Base-by-base conservation (phyloP, 2,113 vertebrate genomes). In the Stomatorhinus ivindoensis region DNA sequence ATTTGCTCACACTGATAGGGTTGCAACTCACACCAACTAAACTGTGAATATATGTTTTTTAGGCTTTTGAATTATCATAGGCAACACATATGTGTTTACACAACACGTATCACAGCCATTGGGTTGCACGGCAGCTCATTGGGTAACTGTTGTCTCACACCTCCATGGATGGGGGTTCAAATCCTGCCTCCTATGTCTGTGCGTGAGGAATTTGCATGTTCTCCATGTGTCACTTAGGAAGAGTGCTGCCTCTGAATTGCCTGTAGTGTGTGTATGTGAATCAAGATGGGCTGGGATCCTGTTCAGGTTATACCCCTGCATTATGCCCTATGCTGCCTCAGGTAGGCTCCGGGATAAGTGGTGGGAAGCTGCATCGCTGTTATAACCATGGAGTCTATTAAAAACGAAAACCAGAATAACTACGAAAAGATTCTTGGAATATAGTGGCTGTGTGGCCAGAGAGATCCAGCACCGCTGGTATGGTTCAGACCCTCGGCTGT, bases 31-130 rank as follows among this genome's bases (percentile, higher is more conserved):
- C 73, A 80, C 35, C 73, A 80, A 35, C 31, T 80, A 42, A 80
- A 42, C 73, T 80, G 73, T 80, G 73, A 80, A 80, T 42, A 80
- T 42, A 42, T 80, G 73, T 80, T 80, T 80, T 80, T 80, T 80
- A 69, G 73, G 73, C 73, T 80, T 80, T 80, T 39, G 17, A 80
- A 80, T 80, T 80, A 80, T 80, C 31, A 19, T 42, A 80, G 73
- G 73, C 73, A 42, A 80, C 73, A 80, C 73, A 80, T 80, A 80
- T 80, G 73, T 80, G 73, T 80, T 80, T 80, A 80, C 35, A 19
- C 31, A 80, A 80, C 73, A 80, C 35, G 17, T 35, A 80, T 42
- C 35, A 80, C 35, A 39, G 73, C 73, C 31, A 80, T 80, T 80
- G 31, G 73, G 73, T 39, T 17, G 15, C 73, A 39, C 17, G 13